phyloP scores from a whole-genome alignment of 92 coral and sea anemone species.

The Phenganax marumi region DNA sequence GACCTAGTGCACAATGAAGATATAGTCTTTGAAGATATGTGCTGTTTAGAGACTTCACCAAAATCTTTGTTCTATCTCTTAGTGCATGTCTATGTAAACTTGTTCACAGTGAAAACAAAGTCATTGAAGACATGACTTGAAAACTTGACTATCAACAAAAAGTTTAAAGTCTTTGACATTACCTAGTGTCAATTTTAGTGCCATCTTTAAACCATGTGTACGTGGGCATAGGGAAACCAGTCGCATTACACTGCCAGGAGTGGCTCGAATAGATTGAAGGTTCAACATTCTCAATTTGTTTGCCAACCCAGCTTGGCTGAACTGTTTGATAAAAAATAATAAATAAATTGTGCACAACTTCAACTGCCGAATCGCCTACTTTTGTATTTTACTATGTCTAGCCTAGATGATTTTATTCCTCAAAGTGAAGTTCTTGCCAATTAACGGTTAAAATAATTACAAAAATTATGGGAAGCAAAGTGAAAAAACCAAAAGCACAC shows the following conservation, averaged over 20 bases:
- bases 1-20: too few relatives aligned
- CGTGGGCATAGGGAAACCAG: conserved; percentile 43
- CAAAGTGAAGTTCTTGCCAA: too few relatives aligned
- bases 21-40: too few relatives aligned
- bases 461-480: too few relatives aligned
- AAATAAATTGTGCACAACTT: background rate
- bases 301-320: conserved; percentile 13
- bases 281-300: background rate
- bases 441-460: too few relatives aligned
- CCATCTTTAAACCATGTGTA: conserved; percentile 57
- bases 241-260: conserved; percentile 40
- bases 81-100: too few relatives aligned
- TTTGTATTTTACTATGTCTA: too few relatives aligned
- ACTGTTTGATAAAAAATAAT: conserved; percentile 7
- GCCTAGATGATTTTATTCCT: too few relatives aligned
- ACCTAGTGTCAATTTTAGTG: conserved; percentile 1
- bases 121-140: background rate
- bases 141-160: background rate
- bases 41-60: too few relatives aligned
- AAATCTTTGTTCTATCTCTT: too few relatives aligned
- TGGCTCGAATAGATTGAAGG: conserved; percentile 25
- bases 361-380: too few relatives aligned
- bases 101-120: too few relatives aligned
- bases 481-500: background rate
- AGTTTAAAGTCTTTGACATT: conserved; percentile 18